Base-by-base conservation (phyloP, 1,140 invertebrate genomes). In the Hypothenemus hampei region DNA sequence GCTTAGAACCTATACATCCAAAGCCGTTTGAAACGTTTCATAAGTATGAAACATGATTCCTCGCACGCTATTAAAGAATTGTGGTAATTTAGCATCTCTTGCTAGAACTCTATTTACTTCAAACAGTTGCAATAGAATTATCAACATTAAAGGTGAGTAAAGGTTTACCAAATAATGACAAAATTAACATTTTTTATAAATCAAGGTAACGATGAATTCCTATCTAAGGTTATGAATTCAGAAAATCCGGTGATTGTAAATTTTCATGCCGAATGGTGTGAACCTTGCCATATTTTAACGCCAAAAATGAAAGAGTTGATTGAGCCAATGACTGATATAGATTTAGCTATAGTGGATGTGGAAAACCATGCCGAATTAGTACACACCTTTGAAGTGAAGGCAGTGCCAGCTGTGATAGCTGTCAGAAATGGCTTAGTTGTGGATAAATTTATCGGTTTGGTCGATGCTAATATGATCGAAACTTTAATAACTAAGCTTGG, bases 201-300 rank as follows among this genome's bases (percentile, higher is more conserved):
- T n/a, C n/a, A 22, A 56, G 53, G 76, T 47, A 78, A 78, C 56
- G 78, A 73, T 22, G 79, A 79, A 45, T 82, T 82, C 65, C 67
- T 78, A 26, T 65, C 72, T 16, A 82, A 89, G 77, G 87, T 89
- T 22, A 86, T 90, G 80, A 87, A 89, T 65, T 88, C 84, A 64
- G 77, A 80, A 29, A 82, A 85, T 61, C 86, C 88, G 19, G 87
- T 91, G 5, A 87, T 91, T 70, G 87, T 91, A 2, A 90, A 90
- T 70, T 91, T 90, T 67, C 88, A 91, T 64, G 88, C 88, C 3
- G 86, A 91, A 59, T 98, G 95, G 95, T 84, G 95, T 74, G 92
- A 94, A 65, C 95, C 95, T 0, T 98, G 95, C 71, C 95, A 95
- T 74, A 84, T 95, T 49, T 76, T 98, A 2, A 93, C 89, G 10